These are phyloP conservation scores for Formicarius rufipectus DNA, from an alignment of 2,113 vertebrate species.

Conservation along the genomic window DNA sequence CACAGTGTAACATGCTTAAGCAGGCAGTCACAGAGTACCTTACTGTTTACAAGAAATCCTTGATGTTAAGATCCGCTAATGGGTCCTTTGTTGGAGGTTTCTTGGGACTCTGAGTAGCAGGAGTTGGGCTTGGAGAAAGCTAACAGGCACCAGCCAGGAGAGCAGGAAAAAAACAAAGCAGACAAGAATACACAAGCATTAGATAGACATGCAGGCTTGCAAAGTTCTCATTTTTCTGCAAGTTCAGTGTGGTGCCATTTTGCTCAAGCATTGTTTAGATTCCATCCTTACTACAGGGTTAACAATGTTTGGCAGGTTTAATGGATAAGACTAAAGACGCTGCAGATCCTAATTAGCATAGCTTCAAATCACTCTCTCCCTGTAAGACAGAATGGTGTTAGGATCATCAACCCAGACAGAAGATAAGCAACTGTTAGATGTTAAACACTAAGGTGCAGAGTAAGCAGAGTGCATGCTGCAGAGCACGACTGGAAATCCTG, in stretches of 20 bases:
- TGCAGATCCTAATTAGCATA: not conserved
- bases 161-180: slow-evolving; percentile 65
- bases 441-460: not conserved
- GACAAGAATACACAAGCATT: slow-evolving; percentile 63
- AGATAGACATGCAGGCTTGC: slow-evolving; percentile 32
- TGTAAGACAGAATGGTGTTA: not conserved
- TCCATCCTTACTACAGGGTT: not conserved
- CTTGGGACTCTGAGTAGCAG: slow-evolving; percentile 92
- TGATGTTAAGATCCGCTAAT: slow-evolving; percentile 98
- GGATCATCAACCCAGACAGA: not conserved
- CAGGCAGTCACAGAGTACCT: slow-evolving; percentile 75
- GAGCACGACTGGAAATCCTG: not conserved
- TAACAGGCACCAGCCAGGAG: slow-evolving; percentile 66
- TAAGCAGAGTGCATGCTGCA: not conserved
- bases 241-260: not conserved
- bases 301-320: not conserved
- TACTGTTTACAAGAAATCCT: slow-evolving; percentile 97
- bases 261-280: not conserved
- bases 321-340: not conserved
- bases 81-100: slow-evolving; percentile 98
- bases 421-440: not conserved
- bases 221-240: not conserved
- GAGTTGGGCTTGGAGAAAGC: slow-evolving; percentile 92
- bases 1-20: slow-evolving; percentile 19
- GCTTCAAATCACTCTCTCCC: not conserved